phyloP scores from a whole-genome alignment of 2,888 invertebrate species.

The Tromatobia lineatoria region DNA sequence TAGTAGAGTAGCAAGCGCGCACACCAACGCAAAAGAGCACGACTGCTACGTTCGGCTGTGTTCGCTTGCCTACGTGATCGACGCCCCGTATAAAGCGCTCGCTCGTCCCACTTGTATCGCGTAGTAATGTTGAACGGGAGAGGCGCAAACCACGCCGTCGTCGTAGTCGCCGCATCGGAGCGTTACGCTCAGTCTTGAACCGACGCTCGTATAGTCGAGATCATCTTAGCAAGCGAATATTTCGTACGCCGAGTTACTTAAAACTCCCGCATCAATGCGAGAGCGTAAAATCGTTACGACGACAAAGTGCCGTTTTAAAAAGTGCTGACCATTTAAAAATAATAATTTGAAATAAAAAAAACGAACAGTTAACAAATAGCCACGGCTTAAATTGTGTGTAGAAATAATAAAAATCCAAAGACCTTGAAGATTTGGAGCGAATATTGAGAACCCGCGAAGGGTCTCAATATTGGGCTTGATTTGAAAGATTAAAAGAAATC shows the following conservation, averaged over 20 bases:
- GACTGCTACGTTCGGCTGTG: not conserved
- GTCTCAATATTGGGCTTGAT: conserved; percentile 67
- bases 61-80: conserved; percentile 77
- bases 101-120: conserved; percentile 73
- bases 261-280: not conserved
- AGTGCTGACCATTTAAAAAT: not conserved
- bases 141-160: conserved; percentile 26
- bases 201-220: conserved; percentile 70
- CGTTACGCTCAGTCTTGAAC: conserved; percentile 71
- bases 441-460: conserved; percentile 70
- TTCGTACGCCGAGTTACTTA: conserved; percentile 2
- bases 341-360: not conserved
- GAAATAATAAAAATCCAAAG: conserved; percentile 47
- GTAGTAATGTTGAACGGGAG: conserved; percentile 61
- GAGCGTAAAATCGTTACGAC: not conserved
- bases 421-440: conserved; percentile 62
- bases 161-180: conserved; percentile 33
- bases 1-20: conserved; percentile 70
- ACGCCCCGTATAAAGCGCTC: conserved; percentile 77
- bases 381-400: conserved; percentile 38
- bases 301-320: conserved; percentile 20
- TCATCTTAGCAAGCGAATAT: not conserved
- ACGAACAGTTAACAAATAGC: conserved; percentile 16
- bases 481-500: not conserved
- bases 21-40: not conserved